Conservation (phyloP, 2,888 invertebrate genomes). For the Chesias legatella region DNA sequence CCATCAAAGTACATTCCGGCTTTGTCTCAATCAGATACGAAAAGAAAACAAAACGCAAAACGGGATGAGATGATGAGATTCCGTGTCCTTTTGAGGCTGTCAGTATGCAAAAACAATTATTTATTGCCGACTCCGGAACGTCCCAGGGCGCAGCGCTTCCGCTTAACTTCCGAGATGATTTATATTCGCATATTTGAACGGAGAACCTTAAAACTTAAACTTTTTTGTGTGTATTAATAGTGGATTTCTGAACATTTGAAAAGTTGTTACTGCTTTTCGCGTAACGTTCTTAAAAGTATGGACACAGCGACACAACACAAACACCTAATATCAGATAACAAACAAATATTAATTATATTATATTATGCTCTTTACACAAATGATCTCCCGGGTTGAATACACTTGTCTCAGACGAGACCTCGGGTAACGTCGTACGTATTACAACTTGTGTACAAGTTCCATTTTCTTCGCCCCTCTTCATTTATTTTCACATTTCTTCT, state of each 20-base stretch:
- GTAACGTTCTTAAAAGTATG: too few species aligned
- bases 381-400: too few species aligned
- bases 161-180: constrained; percentile 44
- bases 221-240: constrained; percentile 14
- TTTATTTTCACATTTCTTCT: too few species aligned
- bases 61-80: constrained; percentile 15
- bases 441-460: too few species aligned
- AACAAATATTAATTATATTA: too few species aligned
- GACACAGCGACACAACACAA: too few species aligned
- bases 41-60: constrained; percentile 12
- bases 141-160: constrained; percentile 38
- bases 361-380: too few species aligned
- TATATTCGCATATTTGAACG: constrained; percentile 41
- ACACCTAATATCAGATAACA: too few species aligned
- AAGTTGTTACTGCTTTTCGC: too few species aligned
- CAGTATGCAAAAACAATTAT: constrained; percentile 44
- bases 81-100: constrained; percentile 27
- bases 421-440: too few species aligned
- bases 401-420: too few species aligned
- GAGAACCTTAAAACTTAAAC: constrained; percentile 35
- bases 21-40: constrained; percentile 4
- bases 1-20: background rate
- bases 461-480: too few species aligned
- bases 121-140: constrained; percentile 36
- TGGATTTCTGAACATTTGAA: background rate